Conservation (phyloP, 2,113 vertebrate species). For the Zonotrichia leucophrys region DNA sequence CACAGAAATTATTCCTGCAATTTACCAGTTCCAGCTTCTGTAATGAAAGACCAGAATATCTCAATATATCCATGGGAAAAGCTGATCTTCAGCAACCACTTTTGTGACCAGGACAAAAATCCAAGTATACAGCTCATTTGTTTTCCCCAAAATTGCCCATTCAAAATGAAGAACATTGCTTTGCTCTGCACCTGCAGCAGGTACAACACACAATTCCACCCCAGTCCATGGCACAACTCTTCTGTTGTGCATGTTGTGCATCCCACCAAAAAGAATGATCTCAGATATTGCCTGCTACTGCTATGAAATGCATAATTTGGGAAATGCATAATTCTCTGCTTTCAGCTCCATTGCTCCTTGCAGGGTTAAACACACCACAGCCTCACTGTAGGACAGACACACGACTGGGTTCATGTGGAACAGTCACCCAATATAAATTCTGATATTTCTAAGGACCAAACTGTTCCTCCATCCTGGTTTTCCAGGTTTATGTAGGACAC, state of each 20-base stretch:
- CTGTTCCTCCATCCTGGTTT: neutral
- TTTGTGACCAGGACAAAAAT: accelerated
- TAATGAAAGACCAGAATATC: neutral
- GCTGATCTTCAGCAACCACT: neutral
- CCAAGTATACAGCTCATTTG: neutral
- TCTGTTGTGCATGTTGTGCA: accelerated
- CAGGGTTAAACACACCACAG: neutral
- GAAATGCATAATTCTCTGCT: neutral
- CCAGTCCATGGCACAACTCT: accelerated
- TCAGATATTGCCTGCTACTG: neutral
- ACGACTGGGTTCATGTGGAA: accelerated
- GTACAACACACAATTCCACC: neutral
- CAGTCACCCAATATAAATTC: accelerated
- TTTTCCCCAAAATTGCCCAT: neutral
- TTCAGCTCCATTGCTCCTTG: neutral
- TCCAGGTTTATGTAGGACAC: neutral
- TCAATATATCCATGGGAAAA: neutral
- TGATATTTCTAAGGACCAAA: neutral
- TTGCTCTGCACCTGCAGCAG: neutral
- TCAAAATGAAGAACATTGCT: accelerated
- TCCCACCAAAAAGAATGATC: neutral
- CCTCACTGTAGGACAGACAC: neutral
- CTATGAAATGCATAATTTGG: too few relatives aligned
- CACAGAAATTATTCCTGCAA: neutral
- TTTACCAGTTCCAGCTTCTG: neutral